Evolutionary conservation across 2,888 invertebrate species (phyloP).

Genomic region (Craniophora ligustri): DNA sequence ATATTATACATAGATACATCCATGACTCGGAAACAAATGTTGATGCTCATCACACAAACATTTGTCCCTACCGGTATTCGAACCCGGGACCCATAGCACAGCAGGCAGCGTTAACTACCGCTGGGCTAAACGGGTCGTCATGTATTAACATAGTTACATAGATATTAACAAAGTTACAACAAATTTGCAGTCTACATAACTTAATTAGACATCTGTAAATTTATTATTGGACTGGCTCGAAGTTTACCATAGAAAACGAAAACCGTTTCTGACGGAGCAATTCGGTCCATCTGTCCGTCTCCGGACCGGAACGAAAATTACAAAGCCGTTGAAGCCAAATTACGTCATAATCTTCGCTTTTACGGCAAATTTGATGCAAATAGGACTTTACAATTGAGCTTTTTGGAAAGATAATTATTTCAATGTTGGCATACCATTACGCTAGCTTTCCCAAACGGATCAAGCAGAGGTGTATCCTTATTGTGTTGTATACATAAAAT

Average conservation of each 20-base stretch:
- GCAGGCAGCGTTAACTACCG: no score
- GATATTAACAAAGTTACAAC: neutral
- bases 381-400: conserved; percentile 22
- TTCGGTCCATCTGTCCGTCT: conserved; percentile 43
- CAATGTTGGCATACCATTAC: neutral
- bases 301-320: conserved; percentile 29
- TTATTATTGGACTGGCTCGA: conserved; percentile 13
- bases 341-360: conserved; percentile 40
- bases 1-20: no score
- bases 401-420: conserved; percentile 3
- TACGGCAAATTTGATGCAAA: conserved; percentile 41
- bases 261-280: conserved; percentile 30
- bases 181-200: neutral
- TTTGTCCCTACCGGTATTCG: no score
- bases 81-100: no score
- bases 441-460: no score
- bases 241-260: conserved; percentile 12
- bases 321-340: conserved; percentile 29
- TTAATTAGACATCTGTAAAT: conserved; percentile 12
- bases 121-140: no score
- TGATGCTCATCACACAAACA: no score
- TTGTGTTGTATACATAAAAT: no score
- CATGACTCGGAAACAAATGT: no score
- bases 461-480: no score
- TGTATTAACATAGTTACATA: no score